These are phyloP conservation scores for Cryptotis parvus DNA, from an alignment of 2,113 vertebrate genomes.

Conservation along the genomic window DNA sequence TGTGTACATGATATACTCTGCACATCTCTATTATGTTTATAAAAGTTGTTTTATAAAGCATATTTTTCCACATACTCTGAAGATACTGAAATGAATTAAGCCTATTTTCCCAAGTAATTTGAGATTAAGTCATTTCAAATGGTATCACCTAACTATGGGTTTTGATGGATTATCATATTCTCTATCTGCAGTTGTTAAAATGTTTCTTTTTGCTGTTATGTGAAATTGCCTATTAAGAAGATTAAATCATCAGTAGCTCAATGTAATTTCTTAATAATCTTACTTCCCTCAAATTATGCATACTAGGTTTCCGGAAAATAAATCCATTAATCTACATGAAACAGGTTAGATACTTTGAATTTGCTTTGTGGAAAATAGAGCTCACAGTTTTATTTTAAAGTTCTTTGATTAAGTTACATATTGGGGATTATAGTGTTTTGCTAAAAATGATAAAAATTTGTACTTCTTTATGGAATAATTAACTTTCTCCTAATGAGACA, in stretches of 20 bases:
- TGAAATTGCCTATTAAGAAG: background rate
- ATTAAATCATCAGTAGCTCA: slow-evolving; percentile 21
- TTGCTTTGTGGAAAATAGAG: slow-evolving; percentile 23
- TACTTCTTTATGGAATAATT: background rate
- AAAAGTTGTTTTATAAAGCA: too few relatives aligned
- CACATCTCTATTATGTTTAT: background rate
- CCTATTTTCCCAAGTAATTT: background rate
- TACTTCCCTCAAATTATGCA: background rate
- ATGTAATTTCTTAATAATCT: slow-evolving; percentile 28
- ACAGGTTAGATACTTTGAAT: background rate
- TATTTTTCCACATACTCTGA: background rate
- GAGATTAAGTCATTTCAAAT: slow-evolving; percentile 44
- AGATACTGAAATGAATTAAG: slow-evolving; percentile 2
- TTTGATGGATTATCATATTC: background rate
- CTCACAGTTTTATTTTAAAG: background rate
- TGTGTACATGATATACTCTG: too few relatives aligned
- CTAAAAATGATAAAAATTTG: background rate
- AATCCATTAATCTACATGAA: background rate
- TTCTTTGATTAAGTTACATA: slow-evolving; percentile 29
- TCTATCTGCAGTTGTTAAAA: background rate
- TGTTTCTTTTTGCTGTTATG: background rate
- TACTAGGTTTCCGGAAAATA: background rate
- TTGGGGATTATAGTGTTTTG: background rate
- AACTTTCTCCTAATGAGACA: background rate
- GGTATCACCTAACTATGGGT: background rate